Base-by-base conservation (phyloP, 2,888 invertebrate species). In the Noctuana brunneofusca region DNA sequence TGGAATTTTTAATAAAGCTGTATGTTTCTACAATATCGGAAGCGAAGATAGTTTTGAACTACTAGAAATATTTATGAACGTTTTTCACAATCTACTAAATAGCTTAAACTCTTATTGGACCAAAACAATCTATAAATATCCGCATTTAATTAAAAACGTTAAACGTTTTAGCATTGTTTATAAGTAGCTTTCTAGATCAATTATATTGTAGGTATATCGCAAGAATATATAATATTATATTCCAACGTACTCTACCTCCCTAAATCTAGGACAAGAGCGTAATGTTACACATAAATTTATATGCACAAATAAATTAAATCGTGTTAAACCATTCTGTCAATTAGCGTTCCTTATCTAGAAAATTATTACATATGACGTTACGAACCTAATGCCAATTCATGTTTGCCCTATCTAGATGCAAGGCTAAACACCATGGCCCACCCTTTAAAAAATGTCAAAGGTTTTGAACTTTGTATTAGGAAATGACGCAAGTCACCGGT, bases 1-100 rank as follows among this genome's bases (percentile, higher is more conserved):
- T 68, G 73, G 71, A 73, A 78, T 79, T 77, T 62, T 79, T 75
- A 79, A 81, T 80, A 69, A 59, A 67, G 66, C 63, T 27, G 12
- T 55, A 49, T 55, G 38, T 49, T 48, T 38, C 38, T 35, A 30
- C 49, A 43, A 49, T 49, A 49, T 35, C 32, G 32, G 35, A 22
- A 49, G 22, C 14, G 57, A 11, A 11, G 14, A 43, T 48, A 56
- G 46, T 56, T 56, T 43, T 5, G 8, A 56, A 43, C 18, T 14
- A 43, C 27, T 27, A 18, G 14, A 20, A 46, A 22, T 52, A 30
- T 32, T 27, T 52, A 16, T 16, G 41, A 16, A 41, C 38, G 14
- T 18, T 16, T 41, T 41, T 41, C 9, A 2, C 16, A 41, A 16
- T 9, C 0, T 9, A 2, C n/a, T n/a, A n/a, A n/a, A 9, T 16